Evolutionary conservation across 2,113 vertebrate genomes (phyloP), one percentile per base, ranked within the genome.

Genomic region (Eptatretus burgeri): DNA sequence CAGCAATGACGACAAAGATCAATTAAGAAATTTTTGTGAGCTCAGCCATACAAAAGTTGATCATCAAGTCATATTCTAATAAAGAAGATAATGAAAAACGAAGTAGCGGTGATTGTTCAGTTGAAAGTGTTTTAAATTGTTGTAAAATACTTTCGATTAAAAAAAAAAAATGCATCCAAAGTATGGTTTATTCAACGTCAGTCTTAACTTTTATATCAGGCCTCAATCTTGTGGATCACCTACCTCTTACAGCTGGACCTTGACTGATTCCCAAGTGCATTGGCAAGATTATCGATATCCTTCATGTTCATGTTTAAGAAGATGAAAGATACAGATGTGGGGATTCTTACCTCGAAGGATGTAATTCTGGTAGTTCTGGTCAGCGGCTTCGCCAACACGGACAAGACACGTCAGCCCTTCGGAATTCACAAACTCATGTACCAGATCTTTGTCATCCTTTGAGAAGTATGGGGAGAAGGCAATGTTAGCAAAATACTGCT

Each of bases 281-380:
- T 41, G 27, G 27, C 27, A 41, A 41, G 27, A 41, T 41, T 41
- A 41, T 41, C 7, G 27, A 5, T 41, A 41, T 41, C 27, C 27
- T 41, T 41, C 3, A 41, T 41, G 7, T 41, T 41, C 27, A 41
- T 41, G 27, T 41, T 50, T 62, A 50, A 18, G 16, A 41, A 62
- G 62, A 65, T 1, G 16, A 65, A 17, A 53, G 9, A 62, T 52
- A 9, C 18, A 56, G 14, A 50, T 18, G 18, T 65, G 27, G 56
- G n/a, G 20, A 19, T 56, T 49, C 62, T 62, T 82, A 96, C 89
- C 89, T 80, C 89, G 83, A 68, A 96, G 77, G 69, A 96, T 96
- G 78, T 96, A 96, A 71, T 93, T 96, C 78, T 96, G 89, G 72
- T 96, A 94, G 73, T 94, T 96, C 76, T 94, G 89, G 74, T 96